Conservation (phyloP, 37 sponge, comb jelly and placozoan genomes). For the Oscarella lobularis region DNA sequence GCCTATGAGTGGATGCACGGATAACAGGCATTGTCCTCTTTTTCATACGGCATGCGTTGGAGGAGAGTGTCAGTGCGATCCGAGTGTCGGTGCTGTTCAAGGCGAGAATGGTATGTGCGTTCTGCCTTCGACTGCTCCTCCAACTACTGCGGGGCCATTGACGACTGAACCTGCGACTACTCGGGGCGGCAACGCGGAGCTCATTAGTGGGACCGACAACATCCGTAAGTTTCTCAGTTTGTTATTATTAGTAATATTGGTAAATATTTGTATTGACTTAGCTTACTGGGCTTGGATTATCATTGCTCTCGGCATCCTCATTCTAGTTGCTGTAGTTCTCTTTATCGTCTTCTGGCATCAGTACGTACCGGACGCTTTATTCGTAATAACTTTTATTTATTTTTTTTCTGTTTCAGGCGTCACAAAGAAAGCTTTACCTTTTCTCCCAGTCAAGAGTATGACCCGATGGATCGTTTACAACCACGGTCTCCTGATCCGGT, state of each 20-base stretch:
- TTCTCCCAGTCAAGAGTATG: no score
- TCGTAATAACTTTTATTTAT: no score
- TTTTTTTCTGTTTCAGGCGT: no score
- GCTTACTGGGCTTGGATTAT: slow-evolving; percentile 1
- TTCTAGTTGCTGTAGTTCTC: background rate
- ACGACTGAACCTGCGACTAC: no score
- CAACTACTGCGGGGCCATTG: no score
- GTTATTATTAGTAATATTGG: background rate
- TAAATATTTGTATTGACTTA: background rate
- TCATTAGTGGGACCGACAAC: no score
- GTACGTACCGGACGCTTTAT: background rate
- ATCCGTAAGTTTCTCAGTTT: background rate
- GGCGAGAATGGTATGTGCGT: no score
- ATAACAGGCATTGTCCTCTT: background rate
- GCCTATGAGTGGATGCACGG: background rate
- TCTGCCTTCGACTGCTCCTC: no score
- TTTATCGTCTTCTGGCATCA: background rate
- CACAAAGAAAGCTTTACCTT: no score
- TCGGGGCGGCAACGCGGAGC: no score
- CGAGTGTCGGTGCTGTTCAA: background rate
- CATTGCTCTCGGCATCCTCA: background rate
- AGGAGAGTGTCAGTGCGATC: background rate
- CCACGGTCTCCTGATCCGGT: no score
- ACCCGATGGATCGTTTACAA: no score
- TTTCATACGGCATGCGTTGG: background rate